Conservation (phyloP, 2,888 invertebrate genomes). For the Caenorhabditis sinica region DNA sequence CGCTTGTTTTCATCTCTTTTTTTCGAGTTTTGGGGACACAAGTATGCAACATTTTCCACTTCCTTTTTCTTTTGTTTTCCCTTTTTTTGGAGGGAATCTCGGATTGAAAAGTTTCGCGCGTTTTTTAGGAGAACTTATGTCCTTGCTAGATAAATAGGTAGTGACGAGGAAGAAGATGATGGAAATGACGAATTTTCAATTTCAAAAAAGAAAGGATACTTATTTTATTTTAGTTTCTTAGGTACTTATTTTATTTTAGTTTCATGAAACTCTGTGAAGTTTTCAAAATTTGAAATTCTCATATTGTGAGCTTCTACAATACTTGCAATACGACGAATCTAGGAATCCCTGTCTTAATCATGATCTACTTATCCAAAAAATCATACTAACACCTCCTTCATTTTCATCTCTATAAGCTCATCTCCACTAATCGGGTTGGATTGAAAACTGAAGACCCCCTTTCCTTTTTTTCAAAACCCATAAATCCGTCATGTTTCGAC, state of each 20-base stretch:
- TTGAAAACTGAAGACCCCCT: constrained; percentile 4
- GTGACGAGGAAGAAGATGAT: too few species aligned
- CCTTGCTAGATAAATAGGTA: constrained; percentile 19
- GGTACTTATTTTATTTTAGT: background rate
- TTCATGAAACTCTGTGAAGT: background rate
- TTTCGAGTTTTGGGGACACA: background rate
- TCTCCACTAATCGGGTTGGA: constrained; percentile 48
- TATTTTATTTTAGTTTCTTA: background rate
- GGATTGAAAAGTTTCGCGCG: constrained; percentile 33
- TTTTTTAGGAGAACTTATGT: constrained; percentile 23
- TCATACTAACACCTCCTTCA: constrained; percentile 13
- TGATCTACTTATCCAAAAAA: too few species aligned
- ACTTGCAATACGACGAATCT: too few species aligned
- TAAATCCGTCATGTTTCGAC: constrained; percentile 64
- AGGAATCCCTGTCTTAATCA: too few species aligned
- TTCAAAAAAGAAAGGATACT: constrained; percentile 1
- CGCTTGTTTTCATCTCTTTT: constrained; percentile 51
- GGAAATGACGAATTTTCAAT: constrained; percentile 12
- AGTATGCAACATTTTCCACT: constrained; percentile 50
- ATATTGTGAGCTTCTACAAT: too few species aligned
- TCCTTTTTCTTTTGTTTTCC: constrained; percentile 17
- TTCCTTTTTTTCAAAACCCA: constrained; percentile 31
- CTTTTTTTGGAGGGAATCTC: too few species aligned
- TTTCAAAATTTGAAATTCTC: background rate
- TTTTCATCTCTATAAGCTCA: background rate